Base-by-base conservation (phyloP, 2,113 vertebrate species). In the Miniopterus natalensis region DNA sequence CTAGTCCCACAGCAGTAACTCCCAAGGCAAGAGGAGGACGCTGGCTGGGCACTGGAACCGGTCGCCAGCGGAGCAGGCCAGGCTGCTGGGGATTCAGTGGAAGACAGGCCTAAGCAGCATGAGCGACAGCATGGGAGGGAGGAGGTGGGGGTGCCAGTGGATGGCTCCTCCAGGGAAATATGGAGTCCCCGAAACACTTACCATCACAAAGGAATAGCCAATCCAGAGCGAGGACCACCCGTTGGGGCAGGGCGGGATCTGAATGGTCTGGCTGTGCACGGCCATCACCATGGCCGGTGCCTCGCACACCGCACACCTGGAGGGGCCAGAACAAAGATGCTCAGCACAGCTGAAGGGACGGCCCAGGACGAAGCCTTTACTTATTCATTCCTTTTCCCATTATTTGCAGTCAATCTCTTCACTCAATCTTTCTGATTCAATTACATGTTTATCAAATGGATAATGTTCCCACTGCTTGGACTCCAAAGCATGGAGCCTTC, bases 251-350 rank as follows among this genome's bases (percentile, higher is more conserved):
- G 83, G 96, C 2, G 99, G 99, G 94, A 98, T 99, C 97, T 98
- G 98, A 88, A 99, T 98, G 89, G 99, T 99, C 98, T 99, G 99
- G 95, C 99, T 99, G 97, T 99, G 99, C 81, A 99, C 98, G 0
- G 99, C 99, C 96, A 99, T 99, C 92, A 99, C 99, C 99, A 99
- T 99, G 88, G 99, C 99, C 18, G 99, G 99, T 2, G 99, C 99
- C 97, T 99, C 99, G 84, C 99, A 99, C 36, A 99, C 99, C 0
- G 99, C 96, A 70, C 99, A 99, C 93, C 99, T 99, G 96, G 45
- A 75, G 77, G 92, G 5, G 94, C 87, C 68, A 31, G 11, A 47
- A 3, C 29, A 90, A 70, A 92, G 71, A 2, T 68, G 9, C 63
- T 90, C 27, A 0, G 0, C 14, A 6, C 1, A 61, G 25, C 21